A percentile compares a stretch with the other conserved stretches of the same genome.
Conservation (phyloP, 1,140 invertebrate genomes). For the Pentalonia nigronervosa region DNA sequence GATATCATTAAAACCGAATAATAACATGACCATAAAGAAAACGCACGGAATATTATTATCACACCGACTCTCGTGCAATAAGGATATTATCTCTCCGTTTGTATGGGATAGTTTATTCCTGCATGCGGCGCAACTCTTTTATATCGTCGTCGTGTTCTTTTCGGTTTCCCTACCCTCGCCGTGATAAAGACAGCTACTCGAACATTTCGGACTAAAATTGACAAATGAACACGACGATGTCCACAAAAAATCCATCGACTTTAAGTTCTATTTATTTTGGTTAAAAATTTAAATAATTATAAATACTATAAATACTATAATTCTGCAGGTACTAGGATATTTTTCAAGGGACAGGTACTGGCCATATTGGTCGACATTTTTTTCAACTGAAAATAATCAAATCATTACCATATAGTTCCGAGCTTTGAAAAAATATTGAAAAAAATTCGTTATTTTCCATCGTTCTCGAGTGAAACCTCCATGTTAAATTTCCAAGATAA, state of each 20-base stretch:
- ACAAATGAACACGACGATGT: background rate
- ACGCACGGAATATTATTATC: background rate
- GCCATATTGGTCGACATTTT: background rate
- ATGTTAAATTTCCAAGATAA: background rate
- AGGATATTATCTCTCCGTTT: background rate
- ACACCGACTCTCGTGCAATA: background rate
- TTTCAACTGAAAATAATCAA: background rate
- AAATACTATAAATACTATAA: no score
- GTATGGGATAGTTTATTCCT: constrained; percentile 5
- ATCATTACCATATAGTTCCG: background rate
- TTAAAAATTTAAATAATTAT: background rate
- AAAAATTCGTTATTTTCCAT: background rate
- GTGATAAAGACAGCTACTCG: background rate
- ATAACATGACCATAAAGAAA: constrained; percentile 9
- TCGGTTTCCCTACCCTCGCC: background rate
- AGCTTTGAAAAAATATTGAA: background rate
- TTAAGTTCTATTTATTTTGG: background rate
- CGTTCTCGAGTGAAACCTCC: background rate
- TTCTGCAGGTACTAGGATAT: background rate
- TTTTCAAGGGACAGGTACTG: background rate
- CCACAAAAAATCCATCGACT: background rate
- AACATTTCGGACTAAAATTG: background rate
- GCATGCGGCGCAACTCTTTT: background rate
- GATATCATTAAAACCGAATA: constrained; percentile 46
- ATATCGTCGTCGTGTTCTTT: background rate